A percentile compares a stretch with the other conserved stretches of the same genome.
These are phyloP conservation scores for Tetragonula carbonaria DNA, from an alignment of 2,888 invertebrate species.

Conservation along the genomic window DNA sequence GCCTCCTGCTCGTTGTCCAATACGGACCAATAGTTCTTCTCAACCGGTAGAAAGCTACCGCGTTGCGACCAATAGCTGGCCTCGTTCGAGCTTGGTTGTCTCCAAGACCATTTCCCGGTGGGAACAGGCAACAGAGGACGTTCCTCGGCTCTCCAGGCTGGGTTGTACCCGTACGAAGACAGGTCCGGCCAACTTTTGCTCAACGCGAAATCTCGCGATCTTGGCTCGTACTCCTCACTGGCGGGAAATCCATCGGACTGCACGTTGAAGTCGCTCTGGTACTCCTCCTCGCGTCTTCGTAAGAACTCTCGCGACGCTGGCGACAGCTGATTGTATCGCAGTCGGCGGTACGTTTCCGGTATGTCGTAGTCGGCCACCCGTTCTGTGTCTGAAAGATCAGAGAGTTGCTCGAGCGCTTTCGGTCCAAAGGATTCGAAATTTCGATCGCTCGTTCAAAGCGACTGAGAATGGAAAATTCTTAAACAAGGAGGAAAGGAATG, in stretches of 20 bases:
- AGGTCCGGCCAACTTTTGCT: constrained; percentile 71
- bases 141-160: constrained; percentile 65
- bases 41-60: constrained; percentile 46
- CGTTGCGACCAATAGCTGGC: constrained; percentile 65
- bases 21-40: constrained; percentile 44
- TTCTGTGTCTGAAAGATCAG: constrained; percentile 39
- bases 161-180: constrained; percentile 64
- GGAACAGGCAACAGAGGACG: constrained; percentile 23
- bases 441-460: background rate
- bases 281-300: constrained; percentile 47
- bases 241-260: constrained; percentile 46
- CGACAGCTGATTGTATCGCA: constrained; percentile 47
- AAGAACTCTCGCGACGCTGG: constrained; percentile 31
- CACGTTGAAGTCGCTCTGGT: constrained; percentile 41
- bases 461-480: no score
- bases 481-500: no score
- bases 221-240: constrained; percentile 65
- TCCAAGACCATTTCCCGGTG: constrained; percentile 66
- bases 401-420: background rate
- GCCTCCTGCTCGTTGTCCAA: constrained; percentile 23
- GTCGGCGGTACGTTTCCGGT: constrained; percentile 60
- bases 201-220: constrained; percentile 64
- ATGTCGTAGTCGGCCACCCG: constrained; percentile 67
- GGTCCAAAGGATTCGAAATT: background rate
- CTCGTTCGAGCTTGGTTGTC: constrained; percentile 39